A percentile compares a stretch with the other conserved stretches of the same genome.
These are phyloP conservation scores for Callyntrura sp. DNA, from an alignment of 2,888 invertebrate species.

Conservation along the genomic window DNA sequence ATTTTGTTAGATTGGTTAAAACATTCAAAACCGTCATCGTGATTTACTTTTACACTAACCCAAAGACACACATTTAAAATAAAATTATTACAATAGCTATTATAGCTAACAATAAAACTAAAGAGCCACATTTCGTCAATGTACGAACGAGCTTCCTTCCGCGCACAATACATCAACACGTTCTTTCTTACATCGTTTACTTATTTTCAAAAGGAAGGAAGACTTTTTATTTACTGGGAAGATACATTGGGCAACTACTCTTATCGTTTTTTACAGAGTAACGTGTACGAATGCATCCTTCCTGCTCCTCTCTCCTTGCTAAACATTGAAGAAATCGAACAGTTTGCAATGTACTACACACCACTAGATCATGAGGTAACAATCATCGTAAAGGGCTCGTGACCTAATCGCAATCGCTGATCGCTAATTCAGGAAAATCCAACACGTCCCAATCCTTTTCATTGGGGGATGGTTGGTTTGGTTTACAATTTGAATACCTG, in stretches of 20 bases:
- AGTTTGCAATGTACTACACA: background rate
- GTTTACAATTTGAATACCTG: background rate
- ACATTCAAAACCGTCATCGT: too few species aligned
- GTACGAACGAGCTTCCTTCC: background rate
- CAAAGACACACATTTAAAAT: conserved; percentile 12
- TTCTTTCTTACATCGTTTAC: too few species aligned
- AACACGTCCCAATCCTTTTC: background rate
- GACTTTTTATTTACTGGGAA: too few species aligned
- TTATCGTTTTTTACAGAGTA: background rate
- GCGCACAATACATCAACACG: background rate
- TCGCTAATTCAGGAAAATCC: too few species aligned
- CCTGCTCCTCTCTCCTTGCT: background rate
- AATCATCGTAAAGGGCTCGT: background rate
- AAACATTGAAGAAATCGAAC: background rate
- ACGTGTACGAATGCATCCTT: conserved; percentile 9
- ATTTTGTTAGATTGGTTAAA: background rate
- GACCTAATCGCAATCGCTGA: background rate
- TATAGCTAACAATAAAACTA: background rate
- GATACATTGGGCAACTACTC: too few species aligned
- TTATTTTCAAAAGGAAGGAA: conserved; percentile 45
- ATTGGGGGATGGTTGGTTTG: background rate
- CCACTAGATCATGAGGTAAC: conserved; percentile 19
- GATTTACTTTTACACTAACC: conserved; percentile 47
- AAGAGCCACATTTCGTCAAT: background rate
- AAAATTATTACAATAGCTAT: background rate